These are phyloP conservation scores for Trochalopteron elliotii DNA, from an alignment of 2,113 vertebrate genomes.

Conservation along the genomic window DNA sequence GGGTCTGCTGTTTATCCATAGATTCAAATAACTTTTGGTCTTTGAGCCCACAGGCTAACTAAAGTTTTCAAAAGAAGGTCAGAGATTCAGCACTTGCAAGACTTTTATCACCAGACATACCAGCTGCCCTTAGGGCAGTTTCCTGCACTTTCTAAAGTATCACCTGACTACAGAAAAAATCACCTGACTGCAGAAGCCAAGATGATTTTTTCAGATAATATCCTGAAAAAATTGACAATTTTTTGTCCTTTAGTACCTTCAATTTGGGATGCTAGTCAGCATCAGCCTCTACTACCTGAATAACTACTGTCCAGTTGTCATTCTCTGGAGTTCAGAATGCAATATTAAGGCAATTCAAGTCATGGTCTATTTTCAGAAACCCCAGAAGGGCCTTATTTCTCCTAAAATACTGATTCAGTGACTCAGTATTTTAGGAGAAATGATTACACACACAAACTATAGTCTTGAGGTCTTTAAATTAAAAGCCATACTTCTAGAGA, in stretches of 20 bases:
- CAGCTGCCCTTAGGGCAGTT: background rate
- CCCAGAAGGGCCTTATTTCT: background rate
- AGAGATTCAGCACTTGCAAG: background rate
- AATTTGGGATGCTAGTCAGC: background rate
- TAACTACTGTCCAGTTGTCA: background rate
- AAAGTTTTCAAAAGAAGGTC: background rate
- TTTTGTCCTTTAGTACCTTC: background rate
- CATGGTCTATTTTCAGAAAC: background rate
- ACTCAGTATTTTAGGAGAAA: background rate
- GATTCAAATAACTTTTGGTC: background rate
- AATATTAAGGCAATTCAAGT: background rate
- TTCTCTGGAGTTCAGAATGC: background rate
- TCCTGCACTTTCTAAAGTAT: background rate
- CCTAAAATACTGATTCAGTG: background rate
- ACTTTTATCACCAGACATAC: background rate
- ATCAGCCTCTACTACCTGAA: background rate
- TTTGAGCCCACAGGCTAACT: background rate
- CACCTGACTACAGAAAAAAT: background rate
- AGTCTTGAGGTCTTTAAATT: background rate
- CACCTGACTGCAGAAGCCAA: background rate
- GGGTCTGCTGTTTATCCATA: background rate
- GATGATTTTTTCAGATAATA: background rate
- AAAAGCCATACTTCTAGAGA: background rate
- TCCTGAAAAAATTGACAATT: background rate
- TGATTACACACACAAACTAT: background rate